Base-by-base conservation (phyloP, 2,888 invertebrate species). In the Orchestes rusci region DNA sequence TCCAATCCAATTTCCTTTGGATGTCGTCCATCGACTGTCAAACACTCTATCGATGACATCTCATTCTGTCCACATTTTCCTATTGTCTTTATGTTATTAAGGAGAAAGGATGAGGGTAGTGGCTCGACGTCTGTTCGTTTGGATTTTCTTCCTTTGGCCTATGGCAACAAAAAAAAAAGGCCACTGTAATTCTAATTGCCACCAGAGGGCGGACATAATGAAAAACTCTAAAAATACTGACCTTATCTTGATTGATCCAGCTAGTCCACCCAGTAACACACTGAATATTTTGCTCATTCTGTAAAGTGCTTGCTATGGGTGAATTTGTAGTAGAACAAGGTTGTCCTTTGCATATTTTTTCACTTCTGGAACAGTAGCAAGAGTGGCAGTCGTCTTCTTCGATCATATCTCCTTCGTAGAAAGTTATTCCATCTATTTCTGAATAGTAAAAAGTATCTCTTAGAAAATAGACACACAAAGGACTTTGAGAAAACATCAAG, bases 341-440 rank as follows among this genome's bases (percentile, higher is more conserved):
- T 42, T 75, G 74, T 8, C 87, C 87, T 39, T 76, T 79, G 59
- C 88, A 88, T 1, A 79, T 70, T 56, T 76, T 75, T 51, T 79
- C 74, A 10, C 79, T 77, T 58, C 80, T 76, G 0, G 83, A 83
- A 53, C 88, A 88, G 37, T 75, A 74, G 58, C 92, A 93, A 0
- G 81, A 81, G 56, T 89, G 85, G 61, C 92, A 92, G 1, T 74
- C 76, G 61, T 90, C 88, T 48, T 80, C 77, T 48, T 77, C 77
- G 0, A 88, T 74, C 16, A 82, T 62, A 59, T 89, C 89, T 1
- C 90, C 62, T 65, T 92, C 91, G 42, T 79, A 77, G 58, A 82
- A 79, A 12, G 75, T 73, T 3, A 69, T 69, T 0, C 81, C 86
- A 42, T 83, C 76, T 13, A 82, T 66, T 23, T 79, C 74, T 45